Evolutionary conservation across 2,888 invertebrate species (phyloP), one percentile per base, ranked within the genome.

Genomic region (Abrostola triplasia): DNA sequence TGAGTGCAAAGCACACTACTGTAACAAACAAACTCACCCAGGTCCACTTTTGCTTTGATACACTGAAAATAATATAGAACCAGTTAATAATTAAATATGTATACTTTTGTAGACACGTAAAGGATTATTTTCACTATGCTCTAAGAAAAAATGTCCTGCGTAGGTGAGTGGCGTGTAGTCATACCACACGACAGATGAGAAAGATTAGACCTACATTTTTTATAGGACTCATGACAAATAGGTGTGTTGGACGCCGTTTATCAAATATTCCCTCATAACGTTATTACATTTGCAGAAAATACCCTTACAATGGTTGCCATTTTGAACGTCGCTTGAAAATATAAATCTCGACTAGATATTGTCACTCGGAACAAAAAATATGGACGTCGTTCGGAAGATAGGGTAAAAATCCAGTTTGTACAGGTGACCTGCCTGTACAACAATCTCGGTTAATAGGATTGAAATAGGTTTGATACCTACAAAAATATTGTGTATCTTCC

Each of bases 11-110:
- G 84, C 86, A 82, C 83, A 84, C 85, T 87, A 87, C 84, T 59
- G 71, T 76, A 72, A 80, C 83, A 76, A 79, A 79, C 81, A 81
- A 75, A 93, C 93, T 93, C 89, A 93, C 93, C 93, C 90, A 88
- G 88, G 72, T 89, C 93, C 92, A 75, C 85, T 86, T 90, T 91
- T 93, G 90, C 87, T 90, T 87, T 92, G 93, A 91, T 91, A 88
- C 93, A 93, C 93, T 93, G 93, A 90, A 93, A 93, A 90, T 88
- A 91, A 92, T 82, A 88, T 65, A 88, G 84, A 81, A 81, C 62
- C 69, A 51, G 77, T 85, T 86, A 85, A 83, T 83, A 73, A 80
- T 70, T 36, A 73, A 38, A 67, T 66, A 55, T 41, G 51, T 60
- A 71, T 60, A 54, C 41, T 51, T 37, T 12, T 13, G 50, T 13